phyloP scores from a whole-genome alignment of 1,140 invertebrate genomes.

The Trachymyrmex septentrionalis region DNA sequence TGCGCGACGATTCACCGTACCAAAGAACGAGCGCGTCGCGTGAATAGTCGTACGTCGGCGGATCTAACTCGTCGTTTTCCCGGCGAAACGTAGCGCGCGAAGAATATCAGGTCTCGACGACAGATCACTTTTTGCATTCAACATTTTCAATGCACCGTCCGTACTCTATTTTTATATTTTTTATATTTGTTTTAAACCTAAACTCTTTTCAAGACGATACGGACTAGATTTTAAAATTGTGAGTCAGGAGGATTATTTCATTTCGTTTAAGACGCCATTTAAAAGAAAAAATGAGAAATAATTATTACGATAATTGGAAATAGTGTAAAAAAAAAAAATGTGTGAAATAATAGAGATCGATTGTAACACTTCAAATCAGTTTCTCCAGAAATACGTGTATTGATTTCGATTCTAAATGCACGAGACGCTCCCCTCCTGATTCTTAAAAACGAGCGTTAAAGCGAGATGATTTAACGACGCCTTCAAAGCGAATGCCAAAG shows the following conservation, averaged over 20 bases:
- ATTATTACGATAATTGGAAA: background rate
- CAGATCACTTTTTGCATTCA: background rate
- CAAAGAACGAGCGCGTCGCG: constrained; percentile 43
- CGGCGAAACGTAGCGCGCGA: constrained; percentile 23
- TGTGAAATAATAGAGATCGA: background rate
- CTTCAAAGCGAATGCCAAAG: constrained; percentile 53
- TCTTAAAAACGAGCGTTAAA: background rate
- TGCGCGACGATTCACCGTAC: constrained; percentile 43
- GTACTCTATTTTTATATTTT: background rate
- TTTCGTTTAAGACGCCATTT: background rate
- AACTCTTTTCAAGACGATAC: background rate
- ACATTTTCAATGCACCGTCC: background rate
- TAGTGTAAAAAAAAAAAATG: background rate
- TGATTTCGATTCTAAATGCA: background rate
- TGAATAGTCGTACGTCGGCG: constrained; percentile 24
- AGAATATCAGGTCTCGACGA: background rate
- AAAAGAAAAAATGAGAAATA: background rate
- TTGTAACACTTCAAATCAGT: background rate
- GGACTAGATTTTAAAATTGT: background rate
- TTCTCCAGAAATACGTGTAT: background rate
- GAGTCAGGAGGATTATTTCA: background rate
- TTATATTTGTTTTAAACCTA: too few relatives aligned
- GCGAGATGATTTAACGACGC: constrained; percentile 57
- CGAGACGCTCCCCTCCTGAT: background rate
- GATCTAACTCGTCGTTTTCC: constrained; percentile 27